Conservation (phyloP, 1,140 invertebrate species). For the Musca domestica region DNA sequence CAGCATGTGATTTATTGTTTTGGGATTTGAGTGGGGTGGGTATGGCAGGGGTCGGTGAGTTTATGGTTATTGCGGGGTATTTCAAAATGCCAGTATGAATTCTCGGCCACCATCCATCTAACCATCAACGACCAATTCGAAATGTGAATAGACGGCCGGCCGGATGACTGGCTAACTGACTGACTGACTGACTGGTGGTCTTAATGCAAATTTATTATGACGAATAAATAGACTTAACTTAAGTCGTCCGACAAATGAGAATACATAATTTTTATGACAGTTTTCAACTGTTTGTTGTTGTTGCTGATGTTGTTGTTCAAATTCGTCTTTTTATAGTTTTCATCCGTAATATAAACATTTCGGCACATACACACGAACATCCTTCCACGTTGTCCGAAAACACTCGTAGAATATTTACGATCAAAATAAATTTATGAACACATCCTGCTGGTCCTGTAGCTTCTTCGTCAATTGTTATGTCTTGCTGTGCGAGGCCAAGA, state of each 20-base stretch:
- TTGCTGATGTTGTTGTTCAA: too few relatives aligned
- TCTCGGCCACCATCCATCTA: background rate
- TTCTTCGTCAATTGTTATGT: too few relatives aligned
- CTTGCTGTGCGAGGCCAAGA: too few relatives aligned
- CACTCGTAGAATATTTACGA: too few relatives aligned
- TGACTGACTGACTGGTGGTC: background rate
- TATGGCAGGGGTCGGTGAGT: too few relatives aligned
- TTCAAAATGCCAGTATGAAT: too few relatives aligned
- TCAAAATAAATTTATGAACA: too few relatives aligned
- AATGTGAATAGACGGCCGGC: background rate
- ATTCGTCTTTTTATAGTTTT: slow-evolving; percentile 2
- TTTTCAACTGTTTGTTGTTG: slow-evolving; percentile 3
- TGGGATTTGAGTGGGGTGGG: too few relatives aligned
- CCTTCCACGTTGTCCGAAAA: background rate
- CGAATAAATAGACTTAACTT: background rate
- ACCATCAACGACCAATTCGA: background rate
- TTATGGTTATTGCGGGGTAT: too few relatives aligned
- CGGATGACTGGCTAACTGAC: background rate
- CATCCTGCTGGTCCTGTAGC: too few relatives aligned
- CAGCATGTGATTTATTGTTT: too few relatives aligned
- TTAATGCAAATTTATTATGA: slow-evolving; percentile 11
- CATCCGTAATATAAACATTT: background rate
- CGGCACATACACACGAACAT: background rate
- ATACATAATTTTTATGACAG: background rate
- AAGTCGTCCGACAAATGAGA: background rate